Conservation (phyloP, 1,140 invertebrate species). For the Venustaconcha ellipsiformis region DNA sequence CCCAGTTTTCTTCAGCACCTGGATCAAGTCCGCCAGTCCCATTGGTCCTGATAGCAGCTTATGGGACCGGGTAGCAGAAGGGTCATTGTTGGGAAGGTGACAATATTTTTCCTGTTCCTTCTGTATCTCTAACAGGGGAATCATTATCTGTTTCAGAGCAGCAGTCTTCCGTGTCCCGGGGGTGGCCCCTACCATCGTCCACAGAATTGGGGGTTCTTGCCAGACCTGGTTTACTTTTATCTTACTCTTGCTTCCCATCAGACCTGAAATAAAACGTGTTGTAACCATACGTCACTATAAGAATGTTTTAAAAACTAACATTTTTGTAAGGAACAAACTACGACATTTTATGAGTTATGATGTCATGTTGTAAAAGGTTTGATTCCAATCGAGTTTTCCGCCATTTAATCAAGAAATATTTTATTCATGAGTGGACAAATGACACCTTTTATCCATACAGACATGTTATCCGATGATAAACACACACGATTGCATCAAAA, state of each 20-base stretch:
- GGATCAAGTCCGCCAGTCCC: constrained; percentile 8
- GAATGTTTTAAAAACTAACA: too few species aligned
- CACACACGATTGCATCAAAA: too few species aligned
- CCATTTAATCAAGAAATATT: too few species aligned
- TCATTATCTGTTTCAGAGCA: constrained; percentile 36
- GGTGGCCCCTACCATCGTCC: constrained; percentile 38
- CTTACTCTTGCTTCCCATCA: constrained; percentile 40
- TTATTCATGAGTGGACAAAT: too few species aligned
- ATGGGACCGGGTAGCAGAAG: neutral
- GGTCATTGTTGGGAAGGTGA: constrained; percentile 2
- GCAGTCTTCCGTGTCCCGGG: constrained; percentile 37
- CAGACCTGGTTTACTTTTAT: constrained; percentile 39
- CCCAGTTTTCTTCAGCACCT: constrained; percentile 28
- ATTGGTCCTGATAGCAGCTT: constrained; percentile 10
- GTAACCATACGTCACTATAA: too few species aligned
- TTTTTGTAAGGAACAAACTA: too few species aligned
- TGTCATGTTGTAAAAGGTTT: too few species aligned
- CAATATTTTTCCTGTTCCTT: constrained; percentile 21
- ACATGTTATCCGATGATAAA: too few species aligned
- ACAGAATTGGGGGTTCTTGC: constrained; percentile 42
- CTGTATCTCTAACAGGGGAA: constrained; percentile 33
- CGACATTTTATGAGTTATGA: too few species aligned
- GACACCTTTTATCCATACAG: too few species aligned
- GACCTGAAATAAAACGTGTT: constrained; percentile 16
- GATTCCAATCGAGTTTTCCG: too few species aligned